A percentile compares a stretch with the other conserved stretches of the same genome.
These are phyloP conservation scores for Oreotrochilus melanogaster DNA, from an alignment of 2,113 vertebrate species.

Conservation along the genomic window DNA sequence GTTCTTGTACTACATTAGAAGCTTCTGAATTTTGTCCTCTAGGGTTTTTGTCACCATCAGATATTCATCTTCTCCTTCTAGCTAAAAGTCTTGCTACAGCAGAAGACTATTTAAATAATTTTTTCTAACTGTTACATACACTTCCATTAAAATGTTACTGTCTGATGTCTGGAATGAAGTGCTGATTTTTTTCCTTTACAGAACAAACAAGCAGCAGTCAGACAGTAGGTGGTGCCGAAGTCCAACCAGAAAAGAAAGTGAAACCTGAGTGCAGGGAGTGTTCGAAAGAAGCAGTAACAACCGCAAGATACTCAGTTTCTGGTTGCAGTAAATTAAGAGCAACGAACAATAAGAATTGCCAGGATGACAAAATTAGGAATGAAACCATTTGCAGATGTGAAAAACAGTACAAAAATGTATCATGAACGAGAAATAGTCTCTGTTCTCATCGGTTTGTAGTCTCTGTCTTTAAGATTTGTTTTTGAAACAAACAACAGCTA, in stretches of 20 bases:
- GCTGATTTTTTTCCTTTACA: not conserved
- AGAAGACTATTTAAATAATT: not conserved
- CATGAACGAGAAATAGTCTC: not conserved
- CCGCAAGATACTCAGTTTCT: not conserved
- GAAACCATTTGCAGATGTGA: not conserved
- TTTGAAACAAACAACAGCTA: not conserved
- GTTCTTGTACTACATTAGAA: not conserved
- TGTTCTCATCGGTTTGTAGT: not conserved
- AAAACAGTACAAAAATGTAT: not conserved
- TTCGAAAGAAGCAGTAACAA: not conserved
- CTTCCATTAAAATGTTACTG: not conserved
- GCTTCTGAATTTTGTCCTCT: not conserved
- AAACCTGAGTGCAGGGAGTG: not conserved
- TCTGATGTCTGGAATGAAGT: not conserved
- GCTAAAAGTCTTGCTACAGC: not conserved
- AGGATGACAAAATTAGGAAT: not conserved
- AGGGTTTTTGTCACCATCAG: not conserved
- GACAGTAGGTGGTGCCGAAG: slow-evolving; percentile 49
- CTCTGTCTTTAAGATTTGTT: not conserved
- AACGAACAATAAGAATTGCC: accelerated
- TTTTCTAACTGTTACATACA: not conserved
- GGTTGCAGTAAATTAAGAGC: not conserved
- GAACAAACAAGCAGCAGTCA: not conserved
- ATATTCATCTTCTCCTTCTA: not conserved
- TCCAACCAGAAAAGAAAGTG: not conserved